A percentile compares a stretch with the other conserved stretches of the same genome.
Conservation (phyloP, 2,797 vertebrate genomes). For the Neomorphus geoffroyi region DNA sequence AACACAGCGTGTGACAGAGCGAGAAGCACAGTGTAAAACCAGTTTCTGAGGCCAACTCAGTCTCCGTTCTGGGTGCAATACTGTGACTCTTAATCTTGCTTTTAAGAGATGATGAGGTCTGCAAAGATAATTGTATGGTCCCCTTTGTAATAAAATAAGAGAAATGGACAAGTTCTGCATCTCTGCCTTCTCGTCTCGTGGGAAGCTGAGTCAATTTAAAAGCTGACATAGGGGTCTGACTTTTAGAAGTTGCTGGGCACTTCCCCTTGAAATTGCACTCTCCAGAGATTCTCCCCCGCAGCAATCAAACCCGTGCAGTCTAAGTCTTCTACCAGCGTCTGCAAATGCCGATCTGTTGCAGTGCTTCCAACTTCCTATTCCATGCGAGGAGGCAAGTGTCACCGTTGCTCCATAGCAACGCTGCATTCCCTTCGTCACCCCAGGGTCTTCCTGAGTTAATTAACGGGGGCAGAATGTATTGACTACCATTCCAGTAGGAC, state of each 20-base stretch:
- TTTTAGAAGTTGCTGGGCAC: background rate
- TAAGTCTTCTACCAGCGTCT: background rate
- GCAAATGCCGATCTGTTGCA: background rate
- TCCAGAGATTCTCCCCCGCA: background rate
- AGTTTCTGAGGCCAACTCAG: background rate
- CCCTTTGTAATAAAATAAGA: background rate
- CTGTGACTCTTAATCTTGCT: background rate
- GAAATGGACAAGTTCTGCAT: background rate
- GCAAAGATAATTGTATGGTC: rapidly evolving
- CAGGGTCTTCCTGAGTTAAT: background rate
- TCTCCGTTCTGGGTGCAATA: background rate
- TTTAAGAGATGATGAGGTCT: background rate
- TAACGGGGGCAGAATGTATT: background rate
- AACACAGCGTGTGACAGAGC: background rate
- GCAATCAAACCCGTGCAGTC: background rate
- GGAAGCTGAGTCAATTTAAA: background rate
- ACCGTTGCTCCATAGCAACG: background rate
- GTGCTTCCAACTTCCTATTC: background rate
- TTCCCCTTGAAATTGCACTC: background rate
- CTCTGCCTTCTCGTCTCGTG: background rate
- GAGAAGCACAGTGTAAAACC: background rate
- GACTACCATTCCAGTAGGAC: background rate
- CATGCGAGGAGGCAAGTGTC: background rate
- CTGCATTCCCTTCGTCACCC: background rate
- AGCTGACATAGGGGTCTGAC: background rate